Evolutionary conservation across 1,140 invertebrate genomes (phyloP).

Genomic region (Brachionus rotundiformis): DNA sequence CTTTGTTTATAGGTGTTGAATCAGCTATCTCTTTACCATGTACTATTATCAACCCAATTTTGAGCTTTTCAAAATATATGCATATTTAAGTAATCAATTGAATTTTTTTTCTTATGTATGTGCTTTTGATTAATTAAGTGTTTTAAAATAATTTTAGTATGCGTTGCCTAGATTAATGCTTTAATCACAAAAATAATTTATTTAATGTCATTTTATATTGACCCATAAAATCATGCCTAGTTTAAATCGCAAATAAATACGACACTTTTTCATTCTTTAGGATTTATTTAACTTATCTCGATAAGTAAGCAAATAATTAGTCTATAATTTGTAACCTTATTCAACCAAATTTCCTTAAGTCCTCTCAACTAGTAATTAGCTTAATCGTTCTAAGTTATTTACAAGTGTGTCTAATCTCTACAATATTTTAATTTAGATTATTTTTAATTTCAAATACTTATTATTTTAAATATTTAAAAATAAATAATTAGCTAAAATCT

Average conservation of each 20-base stretch:
- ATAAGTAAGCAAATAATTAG: background rate
- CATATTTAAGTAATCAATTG: constrained; percentile 17
- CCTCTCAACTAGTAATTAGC: background rate
- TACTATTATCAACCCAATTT: constrained; percentile 28
- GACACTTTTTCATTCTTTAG: background rate
- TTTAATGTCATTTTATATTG: background rate
- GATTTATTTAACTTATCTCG: background rate
- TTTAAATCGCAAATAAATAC: background rate
- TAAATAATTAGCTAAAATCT: too few relatives aligned
- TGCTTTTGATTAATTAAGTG: constrained; percentile 36
- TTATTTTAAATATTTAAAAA: too few relatives aligned
- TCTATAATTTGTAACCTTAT: background rate
- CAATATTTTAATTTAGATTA: too few relatives aligned
- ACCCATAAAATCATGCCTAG: background rate
- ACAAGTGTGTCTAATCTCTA: background rate
- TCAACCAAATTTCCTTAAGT: background rate
- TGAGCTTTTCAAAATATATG: background rate
- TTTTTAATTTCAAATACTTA: too few relatives aligned
- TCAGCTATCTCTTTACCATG: background rate
- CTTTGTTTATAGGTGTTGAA: background rate
- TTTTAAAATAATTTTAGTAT: background rate
- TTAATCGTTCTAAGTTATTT: background rate
- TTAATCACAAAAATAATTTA: constrained; percentile 11
- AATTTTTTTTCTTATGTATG: background rate
- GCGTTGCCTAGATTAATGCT: constrained; percentile 14